phyloP scores from a whole-genome alignment of 2,797 vertebrate genomes.

The Sandelia bainsii region DNA sequence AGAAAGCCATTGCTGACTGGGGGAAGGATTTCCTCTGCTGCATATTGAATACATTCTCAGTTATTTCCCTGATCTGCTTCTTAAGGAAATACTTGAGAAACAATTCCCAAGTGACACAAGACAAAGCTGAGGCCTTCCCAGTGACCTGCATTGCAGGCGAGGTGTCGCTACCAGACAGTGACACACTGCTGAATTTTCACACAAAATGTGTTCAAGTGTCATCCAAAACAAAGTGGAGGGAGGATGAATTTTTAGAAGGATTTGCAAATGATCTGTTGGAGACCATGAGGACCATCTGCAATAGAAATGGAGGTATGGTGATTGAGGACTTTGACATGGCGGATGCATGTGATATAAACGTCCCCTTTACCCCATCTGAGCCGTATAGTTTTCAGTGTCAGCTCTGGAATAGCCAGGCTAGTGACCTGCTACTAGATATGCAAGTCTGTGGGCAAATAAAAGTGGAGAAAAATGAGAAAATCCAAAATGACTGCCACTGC shows the following conservation, averaged over 20 bases:
- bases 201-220: slow-evolving; percentile 83
- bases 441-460: slow-evolving; percentile 88
- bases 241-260: slow-evolving; percentile 90
- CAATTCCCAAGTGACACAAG: slow-evolving; percentile 69
- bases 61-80: slow-evolving; percentile 87
- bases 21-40: slow-evolving; percentile 81
- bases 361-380: slow-evolving; percentile 86
- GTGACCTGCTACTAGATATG: slow-evolving; percentile 67
- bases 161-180: slow-evolving; percentile 79
- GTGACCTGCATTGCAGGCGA: slow-evolving; percentile 64
- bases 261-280: slow-evolving; percentile 91
- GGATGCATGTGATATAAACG: slow-evolving; percentile 85
- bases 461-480: slow-evolving; percentile 78
- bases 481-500: slow-evolving; percentile 84
- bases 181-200: slow-evolving; percentile 83
- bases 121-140: slow-evolving; percentile 63
- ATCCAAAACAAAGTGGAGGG: slow-evolving; percentile 77
- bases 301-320: slow-evolving; percentile 83
- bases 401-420: slow-evolving; percentile 74
- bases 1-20: slow-evolving; percentile 14
- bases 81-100: slow-evolving; percentile 84
- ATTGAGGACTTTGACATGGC: slow-evolving; percentile 88
- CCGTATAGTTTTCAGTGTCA: slow-evolving; percentile 85
- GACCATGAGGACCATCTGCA: slow-evolving; percentile 84
- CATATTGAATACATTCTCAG: slow-evolving; percentile 84